Evolutionary conservation across 2,797 vertebrate species (phyloP), one percentile per base, ranked within the genome.

Genomic region (Melanotaenia maccullochi): DNA sequence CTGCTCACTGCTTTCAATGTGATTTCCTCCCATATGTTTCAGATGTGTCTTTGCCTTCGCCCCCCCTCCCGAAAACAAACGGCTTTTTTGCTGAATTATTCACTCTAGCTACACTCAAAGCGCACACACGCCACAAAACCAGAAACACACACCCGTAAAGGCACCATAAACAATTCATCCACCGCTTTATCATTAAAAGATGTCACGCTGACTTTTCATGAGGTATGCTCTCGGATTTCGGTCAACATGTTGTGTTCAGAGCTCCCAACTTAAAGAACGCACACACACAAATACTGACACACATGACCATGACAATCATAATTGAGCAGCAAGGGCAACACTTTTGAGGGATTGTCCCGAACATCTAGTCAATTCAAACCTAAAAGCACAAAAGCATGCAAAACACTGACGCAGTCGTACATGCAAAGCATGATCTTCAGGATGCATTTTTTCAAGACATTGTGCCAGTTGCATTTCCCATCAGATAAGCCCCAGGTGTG

Each of bases 401-500:
- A 60, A 47, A 51, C 60, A 57, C 56, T 74, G 64, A 77, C 54
- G 5, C 47, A 63, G 14, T 14, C 58, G 11, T 28, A 32, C 25
- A 18, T 30, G 54, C 25, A 38, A 66, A 32, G 16, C 59, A 18
- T 12, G 13, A 32, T 36, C 55, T 33, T 44, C 64, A 92, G 92
- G 92, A 94, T 94, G 87, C 72, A 61, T 85, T 76, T 32, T 58
- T 70, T 51, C 13, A 0, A 72, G 73, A 75, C 85, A 81, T 93
- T 95, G 93, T 93, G 87, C 90, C 72, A 83, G 75, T 89, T 95
- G 85, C 92, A 92, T 88, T 93, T 93, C 91, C 91, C 84, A 88
- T 90, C 87, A 94, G 96, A 96, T 95, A 94, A 96, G 91, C 89
- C 90, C 94, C 96, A 96, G 96, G 95, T 97, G 95, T 95, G 94